These are phyloP conservation scores for Drosophila rubida DNA, from an alignment of 2,888 invertebrate genomes.

Conservation along the genomic window DNA sequence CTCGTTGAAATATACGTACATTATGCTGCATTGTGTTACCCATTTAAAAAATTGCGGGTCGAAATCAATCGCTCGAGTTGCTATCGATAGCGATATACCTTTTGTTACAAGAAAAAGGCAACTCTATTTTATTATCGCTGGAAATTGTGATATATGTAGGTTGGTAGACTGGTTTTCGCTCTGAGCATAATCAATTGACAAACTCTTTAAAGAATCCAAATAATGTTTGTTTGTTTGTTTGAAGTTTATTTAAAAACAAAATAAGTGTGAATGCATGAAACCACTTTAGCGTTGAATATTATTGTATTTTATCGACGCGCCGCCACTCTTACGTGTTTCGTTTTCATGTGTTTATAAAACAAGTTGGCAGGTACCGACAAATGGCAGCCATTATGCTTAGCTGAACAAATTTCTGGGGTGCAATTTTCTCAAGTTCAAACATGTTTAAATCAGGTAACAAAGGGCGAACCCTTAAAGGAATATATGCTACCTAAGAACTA, in stretches of 20 bases:
- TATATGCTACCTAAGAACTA: not conserved
- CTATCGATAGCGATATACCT: not conserved
- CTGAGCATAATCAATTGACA: not conserved
- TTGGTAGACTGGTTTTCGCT: not conserved
- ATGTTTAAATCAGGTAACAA: constrained; percentile 21
- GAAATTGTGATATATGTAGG: too few species aligned
- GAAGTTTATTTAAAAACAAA: not conserved
- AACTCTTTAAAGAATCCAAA: not conserved
- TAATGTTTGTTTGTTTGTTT: not conserved
- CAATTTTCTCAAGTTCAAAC: constrained; percentile 15
- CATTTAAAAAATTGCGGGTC: not conserved
- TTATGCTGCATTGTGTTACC: not conserved
- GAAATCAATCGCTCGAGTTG: not conserved
- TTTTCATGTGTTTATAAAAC: constrained; percentile 1
- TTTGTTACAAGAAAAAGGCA: not conserved
- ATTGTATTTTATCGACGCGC: constrained; percentile 1
- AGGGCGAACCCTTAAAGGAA: not conserved
- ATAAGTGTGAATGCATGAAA: not conserved
- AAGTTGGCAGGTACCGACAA: constrained; percentile 39
- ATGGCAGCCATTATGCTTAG: constrained; percentile 3
- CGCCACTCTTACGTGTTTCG: not conserved
- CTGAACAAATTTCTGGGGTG: constrained; percentile 21
- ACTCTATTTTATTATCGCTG: not conserved
- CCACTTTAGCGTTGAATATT: not conserved
- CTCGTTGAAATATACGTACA: not conserved